phyloP scores from a whole-genome alignment of 2,888 invertebrate species.

The Epicampocera succincta region DNA sequence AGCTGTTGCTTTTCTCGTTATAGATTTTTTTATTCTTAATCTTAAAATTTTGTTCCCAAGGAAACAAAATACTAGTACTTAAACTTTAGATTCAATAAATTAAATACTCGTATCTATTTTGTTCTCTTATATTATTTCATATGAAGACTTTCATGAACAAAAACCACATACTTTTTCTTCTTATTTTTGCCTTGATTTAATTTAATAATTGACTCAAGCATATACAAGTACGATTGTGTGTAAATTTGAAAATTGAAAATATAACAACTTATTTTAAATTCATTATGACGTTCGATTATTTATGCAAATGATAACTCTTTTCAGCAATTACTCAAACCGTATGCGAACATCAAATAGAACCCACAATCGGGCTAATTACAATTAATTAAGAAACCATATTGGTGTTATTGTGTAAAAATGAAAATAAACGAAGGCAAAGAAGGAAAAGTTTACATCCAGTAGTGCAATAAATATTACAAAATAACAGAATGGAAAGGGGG shows the following conservation, averaged over 20 bases:
- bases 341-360: slow-evolving; percentile 22
- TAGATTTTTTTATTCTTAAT: too few species aligned
- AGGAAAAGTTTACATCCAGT: slow-evolving; percentile 8
- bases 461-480: background rate
- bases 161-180: too few species aligned
- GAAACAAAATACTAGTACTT: too few species aligned
- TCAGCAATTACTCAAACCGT: slow-evolving; percentile 61
- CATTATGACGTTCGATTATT: slow-evolving; percentile 37
- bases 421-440: slow-evolving; percentile 36
- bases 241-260: slow-evolving; percentile 3
- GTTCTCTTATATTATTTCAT: too few species aligned
- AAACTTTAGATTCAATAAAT: too few species aligned
- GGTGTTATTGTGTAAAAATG: slow-evolving; percentile 28
- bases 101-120: too few species aligned
- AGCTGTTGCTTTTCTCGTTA: too few species aligned
- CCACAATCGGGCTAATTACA: slow-evolving; percentile 33
- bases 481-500: background rate
- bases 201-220: slow-evolving; percentile 50
- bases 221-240: slow-evolving; percentile 28
- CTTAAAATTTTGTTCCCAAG: too few species aligned
- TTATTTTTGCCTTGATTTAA: slow-evolving; percentile 30
- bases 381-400: slow-evolving; percentile 56
- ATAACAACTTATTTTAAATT: slow-evolving; percentile 7
- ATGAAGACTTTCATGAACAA: too few species aligned
- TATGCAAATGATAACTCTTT: slow-evolving; percentile 60